These are phyloP conservation scores for Nephrotoma guestfalica DNA, from an alignment of 2,888 invertebrate genomes.

Conservation along the genomic window DNA sequence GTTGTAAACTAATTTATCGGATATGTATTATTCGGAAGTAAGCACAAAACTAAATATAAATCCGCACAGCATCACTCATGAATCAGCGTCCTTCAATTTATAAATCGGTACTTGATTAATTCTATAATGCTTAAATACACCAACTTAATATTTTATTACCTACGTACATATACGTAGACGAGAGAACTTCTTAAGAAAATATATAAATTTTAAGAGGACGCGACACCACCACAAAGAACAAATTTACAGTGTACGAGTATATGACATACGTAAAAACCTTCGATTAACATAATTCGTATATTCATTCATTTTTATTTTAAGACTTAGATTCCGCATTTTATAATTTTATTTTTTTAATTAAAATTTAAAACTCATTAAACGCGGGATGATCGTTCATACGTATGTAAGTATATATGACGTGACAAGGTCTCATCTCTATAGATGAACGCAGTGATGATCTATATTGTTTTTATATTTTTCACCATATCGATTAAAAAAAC, in stretches of 20 bases:
- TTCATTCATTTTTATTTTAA: not conserved
- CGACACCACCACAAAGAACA: not conserved
- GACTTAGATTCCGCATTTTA: not conserved
- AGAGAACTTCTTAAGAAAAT: not conserved
- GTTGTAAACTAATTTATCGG: not conserved
- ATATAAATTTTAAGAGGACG: not conserved
- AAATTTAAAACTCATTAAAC: not conserved
- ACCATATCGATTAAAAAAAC: not conserved
- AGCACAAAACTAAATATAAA: not conserved
- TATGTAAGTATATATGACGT: not conserved
- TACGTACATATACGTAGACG: not conserved
- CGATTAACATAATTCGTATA: not conserved
- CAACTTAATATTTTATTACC: not conserved
- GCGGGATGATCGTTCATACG: not conserved
- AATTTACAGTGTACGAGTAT: not conserved
- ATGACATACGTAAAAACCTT: not conserved
- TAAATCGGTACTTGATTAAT: not conserved
- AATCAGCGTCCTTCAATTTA: not conserved
- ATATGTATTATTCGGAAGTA: not conserved
- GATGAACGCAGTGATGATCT: not conserved
- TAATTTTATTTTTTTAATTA: not conserved
- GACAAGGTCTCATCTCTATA: not conserved
- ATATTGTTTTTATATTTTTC: not conserved
- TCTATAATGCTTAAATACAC: not conserved
- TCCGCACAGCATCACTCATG: not conserved